A percentile compares a stretch with the other conserved stretches of the same genome.
phyloP scores from a whole-genome alignment of 2,888 invertebrate genomes.

The Gryllus longicercus region DNA sequence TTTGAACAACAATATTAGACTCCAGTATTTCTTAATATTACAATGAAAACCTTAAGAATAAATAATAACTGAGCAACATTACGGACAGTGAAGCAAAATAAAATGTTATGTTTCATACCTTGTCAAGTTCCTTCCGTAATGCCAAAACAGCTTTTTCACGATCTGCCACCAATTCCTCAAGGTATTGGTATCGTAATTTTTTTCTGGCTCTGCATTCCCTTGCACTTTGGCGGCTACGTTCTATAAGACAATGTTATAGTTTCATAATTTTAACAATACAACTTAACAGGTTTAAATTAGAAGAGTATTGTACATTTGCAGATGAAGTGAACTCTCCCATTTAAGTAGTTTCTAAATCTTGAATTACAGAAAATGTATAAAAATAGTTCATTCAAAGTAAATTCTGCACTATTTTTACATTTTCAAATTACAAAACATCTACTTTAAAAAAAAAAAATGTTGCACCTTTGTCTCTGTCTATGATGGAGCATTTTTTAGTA shows the following conservation, averaged over 20 bases:
- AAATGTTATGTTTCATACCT: slow-evolving; percentile 56
- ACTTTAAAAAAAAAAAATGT: background rate
- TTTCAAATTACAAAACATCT: background rate
- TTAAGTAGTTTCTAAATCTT: background rate
- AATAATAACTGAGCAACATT: too few relatives aligned
- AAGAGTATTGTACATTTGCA: too few relatives aligned
- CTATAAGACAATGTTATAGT: slow-evolving; percentile 51
- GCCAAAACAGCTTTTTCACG: slow-evolving; percentile 88
- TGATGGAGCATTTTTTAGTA: too few relatives aligned
- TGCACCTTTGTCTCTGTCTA: too few relatives aligned
- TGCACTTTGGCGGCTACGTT: slow-evolving; percentile 94
- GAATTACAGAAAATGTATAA: too few relatives aligned
- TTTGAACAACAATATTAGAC: too few relatives aligned
- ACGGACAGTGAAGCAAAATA: background rate
- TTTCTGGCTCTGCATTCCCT: slow-evolving; percentile 95
- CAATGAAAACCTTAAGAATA: too few relatives aligned
- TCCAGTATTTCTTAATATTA: too few relatives aligned
- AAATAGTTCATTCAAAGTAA: too few relatives aligned
- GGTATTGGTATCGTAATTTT: slow-evolving; percentile 92
- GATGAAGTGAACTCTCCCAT: background rate
- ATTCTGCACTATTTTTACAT: background rate
- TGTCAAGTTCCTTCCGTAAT: slow-evolving; percentile 83
- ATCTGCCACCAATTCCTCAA: slow-evolving; percentile 91
- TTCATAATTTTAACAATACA: background rate
- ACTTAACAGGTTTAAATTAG: too few relatives aligned